Percentiles rank a stretch among this genome's conserved stretches.
Evolutionary conservation across 2,888 invertebrate species (phyloP).

Genomic region (Ennomos fuscantarius): DNA sequence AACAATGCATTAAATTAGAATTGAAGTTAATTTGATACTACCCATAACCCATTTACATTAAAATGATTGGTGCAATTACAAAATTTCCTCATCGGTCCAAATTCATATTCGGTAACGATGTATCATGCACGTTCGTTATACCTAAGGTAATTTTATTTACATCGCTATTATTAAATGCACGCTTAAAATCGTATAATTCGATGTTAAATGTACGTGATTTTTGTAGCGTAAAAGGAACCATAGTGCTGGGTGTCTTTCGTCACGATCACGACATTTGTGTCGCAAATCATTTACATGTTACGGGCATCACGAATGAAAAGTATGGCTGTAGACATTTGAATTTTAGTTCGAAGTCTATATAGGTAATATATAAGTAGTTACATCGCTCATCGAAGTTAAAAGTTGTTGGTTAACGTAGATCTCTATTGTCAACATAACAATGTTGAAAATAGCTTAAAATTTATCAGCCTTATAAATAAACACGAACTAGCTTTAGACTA

Average conservation of each 20-base stretch:
- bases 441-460: too few relatives aligned
- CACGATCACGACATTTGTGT: background rate
- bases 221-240: background rate
- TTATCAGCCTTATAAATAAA: too few relatives aligned
- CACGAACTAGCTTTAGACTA: too few relatives aligned
- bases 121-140: background rate
- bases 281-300: background rate
- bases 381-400: too few relatives aligned
- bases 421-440: too few relatives aligned
- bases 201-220: conserved; percentile 1
- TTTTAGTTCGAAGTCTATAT: background rate
- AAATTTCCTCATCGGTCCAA: background rate
- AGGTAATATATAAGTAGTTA: too few relatives aligned
- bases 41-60: too few relatives aligned
- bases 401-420: too few relatives aligned
- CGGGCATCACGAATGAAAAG: too few relatives aligned
- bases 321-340: too few relatives aligned
- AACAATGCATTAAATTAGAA: too few relatives aligned
- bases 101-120: conserved; percentile 6
- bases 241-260: background rate
- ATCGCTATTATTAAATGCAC: conserved; percentile 2
- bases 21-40: too few relatives aligned
- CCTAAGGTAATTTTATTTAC: conserved; percentile 1
- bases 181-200: conserved; percentile 1
- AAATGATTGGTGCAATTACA: background rate